Conservation (phyloP, 2,797 vertebrate genomes). For the Synanceia verrucosa region DNA sequence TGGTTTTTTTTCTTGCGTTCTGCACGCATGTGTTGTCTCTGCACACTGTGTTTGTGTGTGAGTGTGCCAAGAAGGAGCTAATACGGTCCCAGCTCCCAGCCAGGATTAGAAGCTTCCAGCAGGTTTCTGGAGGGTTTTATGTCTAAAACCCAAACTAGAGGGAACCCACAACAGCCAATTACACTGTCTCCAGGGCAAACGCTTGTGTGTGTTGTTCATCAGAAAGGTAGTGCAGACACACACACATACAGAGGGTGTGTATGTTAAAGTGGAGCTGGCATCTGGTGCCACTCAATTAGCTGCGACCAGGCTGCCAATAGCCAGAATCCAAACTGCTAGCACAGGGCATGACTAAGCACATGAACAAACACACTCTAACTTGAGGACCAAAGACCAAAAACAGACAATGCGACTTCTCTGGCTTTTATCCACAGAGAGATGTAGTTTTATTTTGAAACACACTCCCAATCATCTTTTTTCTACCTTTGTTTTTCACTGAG, state of each 20-base stretch:
- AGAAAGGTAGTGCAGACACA: slow-evolving; percentile 39
- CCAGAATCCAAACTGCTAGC: slow-evolving; percentile 71
- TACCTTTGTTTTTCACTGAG: slow-evolving; percentile 10
- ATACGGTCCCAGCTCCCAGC: slow-evolving; percentile 67
- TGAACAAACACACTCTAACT: slow-evolving; percentile 26
- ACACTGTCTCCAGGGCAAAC: slow-evolving; percentile 72
- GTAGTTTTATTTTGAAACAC: slow-evolving; percentile 20
- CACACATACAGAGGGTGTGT: slow-evolving; percentile 44
- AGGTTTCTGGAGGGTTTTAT: slow-evolving; percentile 76
- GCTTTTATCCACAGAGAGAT: slow-evolving; percentile 15
- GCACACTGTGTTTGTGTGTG: slow-evolving; percentile 14
- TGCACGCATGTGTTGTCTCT: neutral
- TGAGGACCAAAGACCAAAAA: slow-evolving; percentile 27
- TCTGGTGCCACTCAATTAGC: slow-evolving; percentile 79
- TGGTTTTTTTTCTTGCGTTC: slow-evolving; percentile 4
- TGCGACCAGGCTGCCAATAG: slow-evolving; percentile 71
- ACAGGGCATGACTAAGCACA: slow-evolving; percentile 62
- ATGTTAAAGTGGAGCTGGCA: slow-evolving; percentile 75
- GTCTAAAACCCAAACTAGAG: slow-evolving; percentile 73
- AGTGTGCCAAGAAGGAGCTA: slow-evolving; percentile 57
- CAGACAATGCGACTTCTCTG: slow-evolving; percentile 31
- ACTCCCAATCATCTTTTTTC: neutral
- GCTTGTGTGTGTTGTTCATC: slow-evolving; percentile 35
- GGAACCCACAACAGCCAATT: slow-evolving; percentile 76
- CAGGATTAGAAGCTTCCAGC: slow-evolving; percentile 73